phyloP scores from a whole-genome alignment of 1,140 invertebrate species.

The Nixonia krombeini region DNA sequence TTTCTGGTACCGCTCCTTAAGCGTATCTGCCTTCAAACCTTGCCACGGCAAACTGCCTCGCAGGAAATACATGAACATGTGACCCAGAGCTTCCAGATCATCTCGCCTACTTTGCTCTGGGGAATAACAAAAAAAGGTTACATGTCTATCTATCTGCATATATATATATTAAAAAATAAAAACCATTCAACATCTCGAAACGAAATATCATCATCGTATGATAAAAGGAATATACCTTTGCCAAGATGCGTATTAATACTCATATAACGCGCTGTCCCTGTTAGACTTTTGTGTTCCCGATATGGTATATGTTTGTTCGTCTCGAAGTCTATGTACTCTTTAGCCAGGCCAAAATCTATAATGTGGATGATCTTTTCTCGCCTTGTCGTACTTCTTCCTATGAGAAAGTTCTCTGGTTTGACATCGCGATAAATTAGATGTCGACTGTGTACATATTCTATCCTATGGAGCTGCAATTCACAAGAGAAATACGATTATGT shows the following conservation, averaged over 20 bases:
- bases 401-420: constrained; percentile 99
- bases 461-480: constrained; percentile 90
- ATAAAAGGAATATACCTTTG: constrained; percentile 79
- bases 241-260: constrained; percentile 99
- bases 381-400: constrained; percentile 97
- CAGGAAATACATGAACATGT: constrained; percentile 99
- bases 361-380: constrained; percentile 99
- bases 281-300: constrained; percentile 99
- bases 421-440: constrained; percentile 99
- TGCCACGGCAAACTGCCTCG: constrained; percentile 99
- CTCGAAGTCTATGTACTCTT: constrained; percentile 99
- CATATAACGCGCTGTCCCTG: constrained; percentile 98
- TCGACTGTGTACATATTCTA: constrained; percentile 99
- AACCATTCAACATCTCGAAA: too few relatives aligned
- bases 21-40: constrained; percentile 98
- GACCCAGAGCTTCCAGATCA: constrained; percentile 98
- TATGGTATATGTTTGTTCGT: constrained; percentile 99
- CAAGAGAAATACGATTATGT: constrained; percentile 1
- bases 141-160: too few relatives aligned
- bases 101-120: constrained; percentile 99
- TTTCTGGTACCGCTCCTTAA: constrained; percentile 99
- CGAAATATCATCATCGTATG: background rate
- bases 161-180: too few relatives aligned
- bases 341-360: constrained; percentile 99
- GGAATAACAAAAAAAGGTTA: too few relatives aligned